phyloP scores from a whole-genome alignment of 2,888 invertebrate genomes.

The Acronicta aceris region DNA sequence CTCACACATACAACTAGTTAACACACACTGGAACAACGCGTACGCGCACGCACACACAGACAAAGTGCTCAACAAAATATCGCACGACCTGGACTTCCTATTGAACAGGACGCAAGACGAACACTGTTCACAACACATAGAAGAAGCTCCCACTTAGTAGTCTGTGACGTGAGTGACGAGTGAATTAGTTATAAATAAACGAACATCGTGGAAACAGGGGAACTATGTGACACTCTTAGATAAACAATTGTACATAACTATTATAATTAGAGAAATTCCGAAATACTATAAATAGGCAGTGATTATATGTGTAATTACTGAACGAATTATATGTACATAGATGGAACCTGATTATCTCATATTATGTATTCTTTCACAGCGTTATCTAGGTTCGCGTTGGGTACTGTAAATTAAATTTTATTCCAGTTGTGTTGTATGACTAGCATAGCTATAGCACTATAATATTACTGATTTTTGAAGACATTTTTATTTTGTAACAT shows the following conservation, averaged over 20 bases:
- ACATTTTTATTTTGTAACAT: too few relatives aligned
- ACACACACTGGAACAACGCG: conserved; percentile 79
- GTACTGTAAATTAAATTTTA: too few relatives aligned
- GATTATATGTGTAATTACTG: too few relatives aligned
- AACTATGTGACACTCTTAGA: conserved; percentile 57
- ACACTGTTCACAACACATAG: conserved; percentile 72
- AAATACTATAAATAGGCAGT: too few relatives aligned
- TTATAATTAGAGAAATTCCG: not conserved
- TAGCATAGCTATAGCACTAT: too few relatives aligned
- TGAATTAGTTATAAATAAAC: conserved; percentile 49
- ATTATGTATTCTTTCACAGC: too few relatives aligned
- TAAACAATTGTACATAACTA: too few relatives aligned
- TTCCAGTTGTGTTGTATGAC: too few relatives aligned
- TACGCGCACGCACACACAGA: conserved; percentile 74
- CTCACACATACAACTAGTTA: conserved; percentile 79
- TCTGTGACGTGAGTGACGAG: conserved; percentile 3
- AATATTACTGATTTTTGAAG: too few relatives aligned
- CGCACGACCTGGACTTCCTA: conserved; percentile 94
- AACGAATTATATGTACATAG: too few relatives aligned
- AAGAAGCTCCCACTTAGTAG: conserved; percentile 80
- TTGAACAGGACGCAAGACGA: conserved; percentile 90
- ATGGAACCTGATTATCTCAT: too few relatives aligned
- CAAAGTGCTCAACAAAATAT: conserved; percentile 94
- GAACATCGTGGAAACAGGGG: conserved; percentile 70
- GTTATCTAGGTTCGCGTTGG: too few relatives aligned